Evolutionary conservation across 2,797 vertebrate genomes (phyloP).

Genomic region (Muscicapa striata): DNA sequence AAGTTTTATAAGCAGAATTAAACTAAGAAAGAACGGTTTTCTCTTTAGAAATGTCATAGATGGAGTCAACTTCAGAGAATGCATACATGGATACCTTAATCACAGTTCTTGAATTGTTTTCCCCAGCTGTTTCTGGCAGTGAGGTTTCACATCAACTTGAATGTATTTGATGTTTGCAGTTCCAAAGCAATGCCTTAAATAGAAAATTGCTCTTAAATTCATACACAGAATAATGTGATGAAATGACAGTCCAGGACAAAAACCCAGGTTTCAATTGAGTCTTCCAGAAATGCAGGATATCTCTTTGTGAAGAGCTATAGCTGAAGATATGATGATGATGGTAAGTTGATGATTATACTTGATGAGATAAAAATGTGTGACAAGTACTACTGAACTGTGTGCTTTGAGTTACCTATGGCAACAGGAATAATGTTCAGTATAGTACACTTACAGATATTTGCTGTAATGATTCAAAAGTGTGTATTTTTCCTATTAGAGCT

Average conservation of each 20-base stretch:
- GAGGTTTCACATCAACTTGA: neutral
- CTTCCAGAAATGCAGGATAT: neutral
- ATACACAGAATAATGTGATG: neutral
- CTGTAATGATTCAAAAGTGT: neutral
- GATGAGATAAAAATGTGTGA: neutral
- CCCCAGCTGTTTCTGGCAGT: accelerated
- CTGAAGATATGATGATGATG: neutral
- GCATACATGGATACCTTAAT: neutral
- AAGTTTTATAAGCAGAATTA: neutral
- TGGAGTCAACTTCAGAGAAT: neutral
- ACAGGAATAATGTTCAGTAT: neutral
- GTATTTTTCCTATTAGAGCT: neutral
- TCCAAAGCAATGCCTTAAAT: neutral
- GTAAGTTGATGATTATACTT: neutral
- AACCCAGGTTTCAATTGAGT: neutral
- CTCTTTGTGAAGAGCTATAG: neutral
- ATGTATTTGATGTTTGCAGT: neutral
- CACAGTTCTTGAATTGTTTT: neutral
- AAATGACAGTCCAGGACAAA: neutral
- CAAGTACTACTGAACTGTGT: neutral
- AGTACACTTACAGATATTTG: neutral
- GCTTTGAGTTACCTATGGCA: neutral
- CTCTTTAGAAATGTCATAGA: neutral
- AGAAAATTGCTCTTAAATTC: neutral
- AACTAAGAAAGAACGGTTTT: neutral